These are phyloP conservation scores for Cylloceria caligata DNA, from an alignment of 2,888 invertebrate genomes.

Conservation along the genomic window DNA sequence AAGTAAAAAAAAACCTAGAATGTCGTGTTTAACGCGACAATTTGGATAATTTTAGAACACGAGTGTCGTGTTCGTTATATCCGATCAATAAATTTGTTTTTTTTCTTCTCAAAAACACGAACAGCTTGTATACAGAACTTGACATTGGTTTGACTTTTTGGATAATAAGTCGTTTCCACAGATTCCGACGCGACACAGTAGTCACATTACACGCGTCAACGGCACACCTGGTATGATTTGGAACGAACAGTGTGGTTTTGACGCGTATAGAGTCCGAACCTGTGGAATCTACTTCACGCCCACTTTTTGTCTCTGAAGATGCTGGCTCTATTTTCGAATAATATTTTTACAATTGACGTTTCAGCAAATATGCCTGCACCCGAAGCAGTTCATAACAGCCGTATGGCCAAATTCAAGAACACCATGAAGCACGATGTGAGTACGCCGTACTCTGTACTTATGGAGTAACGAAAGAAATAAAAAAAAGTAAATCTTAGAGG, in stretches of 20 bases:
- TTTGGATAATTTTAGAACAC: background rate
- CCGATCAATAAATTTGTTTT: background rate
- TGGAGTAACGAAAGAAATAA: too few relatives aligned
- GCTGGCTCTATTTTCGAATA: too few relatives aligned
- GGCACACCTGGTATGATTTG: too few relatives aligned
- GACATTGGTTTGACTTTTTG: slow-evolving; percentile 28
- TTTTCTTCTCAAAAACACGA: too few relatives aligned
- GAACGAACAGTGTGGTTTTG: too few relatives aligned
- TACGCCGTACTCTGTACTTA: too few relatives aligned
- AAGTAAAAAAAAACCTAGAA: background rate
- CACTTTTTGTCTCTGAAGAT: too few relatives aligned
- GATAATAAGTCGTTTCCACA: too few relatives aligned
- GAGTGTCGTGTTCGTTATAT: background rate
- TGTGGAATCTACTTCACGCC: too few relatives aligned
- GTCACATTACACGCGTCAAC: too few relatives aligned
- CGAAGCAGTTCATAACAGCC: slow-evolving; percentile 86
- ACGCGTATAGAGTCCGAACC: too few relatives aligned
- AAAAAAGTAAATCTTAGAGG: slow-evolving; percentile 47
- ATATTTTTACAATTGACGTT: background rate
- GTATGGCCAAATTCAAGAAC: slow-evolving; percentile 92
- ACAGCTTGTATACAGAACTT: slow-evolving; percentile 28
- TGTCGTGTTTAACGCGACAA: background rate
- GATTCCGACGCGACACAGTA: too few relatives aligned
- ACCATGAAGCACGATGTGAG: slow-evolving; percentile 91
- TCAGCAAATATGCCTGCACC: slow-evolving; percentile 86